phyloP scores from a whole-genome alignment of 2,797 vertebrate species.

The Champsocephalus esox region DNA sequence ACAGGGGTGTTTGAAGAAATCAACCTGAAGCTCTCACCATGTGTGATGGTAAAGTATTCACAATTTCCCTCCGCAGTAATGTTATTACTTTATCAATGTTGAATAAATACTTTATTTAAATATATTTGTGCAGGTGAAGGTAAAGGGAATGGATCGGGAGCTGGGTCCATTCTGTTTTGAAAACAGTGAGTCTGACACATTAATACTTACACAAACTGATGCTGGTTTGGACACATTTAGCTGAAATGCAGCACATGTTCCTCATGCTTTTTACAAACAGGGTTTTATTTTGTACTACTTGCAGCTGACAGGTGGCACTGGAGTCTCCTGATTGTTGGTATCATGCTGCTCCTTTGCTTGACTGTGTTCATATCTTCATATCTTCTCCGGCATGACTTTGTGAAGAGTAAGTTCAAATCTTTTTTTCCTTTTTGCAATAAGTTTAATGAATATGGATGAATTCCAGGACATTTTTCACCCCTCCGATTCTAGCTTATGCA shows the following conservation, averaged over 20 bases:
- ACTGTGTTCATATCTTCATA: conserved; percentile 70
- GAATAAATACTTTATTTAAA: conserved; percentile 5
- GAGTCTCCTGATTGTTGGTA: conserved; percentile 81
- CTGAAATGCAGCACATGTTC: not conserved
- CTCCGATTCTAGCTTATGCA: not conserved
- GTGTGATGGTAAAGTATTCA: conserved; percentile 87
- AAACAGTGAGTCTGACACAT: conserved; percentile 69
- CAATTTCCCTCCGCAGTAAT: not conserved
- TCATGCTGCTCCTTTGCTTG: conserved; percentile 74
- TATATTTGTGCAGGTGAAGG: conserved; percentile 73
- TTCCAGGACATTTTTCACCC: not conserved
- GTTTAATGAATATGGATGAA: not conserved
- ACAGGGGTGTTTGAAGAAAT: conserved; percentile 77
- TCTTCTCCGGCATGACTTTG: conserved; percentile 68
- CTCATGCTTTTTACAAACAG: not conserved
- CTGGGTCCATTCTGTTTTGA: conserved; percentile 82
- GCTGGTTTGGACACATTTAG: not conserved
- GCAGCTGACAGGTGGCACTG: conserved; percentile 85
- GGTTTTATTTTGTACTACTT: conserved; percentile 10
- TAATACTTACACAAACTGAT: not conserved
- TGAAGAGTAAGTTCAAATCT: conserved; percentile 85
- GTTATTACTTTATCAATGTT: not conserved
- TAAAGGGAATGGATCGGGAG: conserved; percentile 66
- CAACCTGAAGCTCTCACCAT: conserved; percentile 79
- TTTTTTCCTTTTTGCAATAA: not conserved